phyloP scores from a whole-genome alignment of 2,888 invertebrate species.

The Ennomos erosarius region DNA sequence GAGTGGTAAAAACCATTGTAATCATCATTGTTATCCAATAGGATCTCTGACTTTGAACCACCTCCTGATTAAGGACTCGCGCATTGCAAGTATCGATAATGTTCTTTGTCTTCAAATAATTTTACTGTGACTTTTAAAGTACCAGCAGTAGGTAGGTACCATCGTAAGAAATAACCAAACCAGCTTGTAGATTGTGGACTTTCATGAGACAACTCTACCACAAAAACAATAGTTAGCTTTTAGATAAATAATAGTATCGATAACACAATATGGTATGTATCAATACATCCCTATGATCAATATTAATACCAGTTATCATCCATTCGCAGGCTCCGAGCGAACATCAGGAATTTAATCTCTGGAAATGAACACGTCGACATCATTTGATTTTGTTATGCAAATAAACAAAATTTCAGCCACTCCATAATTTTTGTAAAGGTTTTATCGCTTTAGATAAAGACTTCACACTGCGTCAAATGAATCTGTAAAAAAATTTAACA shows the following conservation, averaged over 20 bases:
- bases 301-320: slow-evolving; percentile 60
- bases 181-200: too few relatives aligned
- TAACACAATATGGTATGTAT: not conserved
- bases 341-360: slow-evolving; percentile 55
- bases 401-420: slow-evolving; percentile 38
- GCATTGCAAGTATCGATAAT: too few relatives aligned
- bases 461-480: slow-evolving; percentile 1
- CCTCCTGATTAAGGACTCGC: too few relatives aligned
- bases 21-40: too few relatives aligned
- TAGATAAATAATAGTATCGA: slow-evolving; percentile 10
- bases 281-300: slow-evolving; percentile 44
- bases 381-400: slow-evolving; percentile 48
- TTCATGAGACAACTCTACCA: too few relatives aligned
- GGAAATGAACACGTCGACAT: slow-evolving; percentile 51
- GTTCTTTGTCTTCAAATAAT: too few relatives aligned
- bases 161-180: too few relatives aligned
- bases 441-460: slow-evolving; percentile 12
- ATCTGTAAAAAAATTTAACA: slow-evolving; percentile 12
- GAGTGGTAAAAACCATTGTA: too few relatives aligned
- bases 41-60: too few relatives aligned
- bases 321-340: slow-evolving; percentile 51
- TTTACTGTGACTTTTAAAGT: too few relatives aligned
- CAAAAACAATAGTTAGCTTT: not conserved
- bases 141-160: too few relatives aligned
- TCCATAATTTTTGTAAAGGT: slow-evolving; percentile 8